Evolutionary conservation across 2,888 invertebrate species (phyloP), one percentile per base, ranked within the genome.

Genomic region (Ferrisia virgata): DNA sequence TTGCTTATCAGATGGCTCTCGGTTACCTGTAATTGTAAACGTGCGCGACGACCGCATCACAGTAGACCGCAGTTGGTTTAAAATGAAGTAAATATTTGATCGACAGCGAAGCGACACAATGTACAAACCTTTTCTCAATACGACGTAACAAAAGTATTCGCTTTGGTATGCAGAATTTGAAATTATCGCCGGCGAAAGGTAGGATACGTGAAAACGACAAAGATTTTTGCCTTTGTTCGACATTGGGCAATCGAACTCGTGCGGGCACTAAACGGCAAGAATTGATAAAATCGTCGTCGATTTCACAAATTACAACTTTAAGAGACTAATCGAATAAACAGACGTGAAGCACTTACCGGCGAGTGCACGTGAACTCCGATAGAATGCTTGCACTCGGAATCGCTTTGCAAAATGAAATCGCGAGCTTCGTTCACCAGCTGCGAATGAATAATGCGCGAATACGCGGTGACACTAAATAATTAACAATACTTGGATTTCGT

Each of bases 381-480:
- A 0, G 79, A 64, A 22, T 53, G 22, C 86, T 89, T 86, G 25
- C 82, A 86, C 86, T 85, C 69, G 58, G 58, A 69, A 13, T 85
- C 84, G 58, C 86, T 84, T 43, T 87, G 85, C 9, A 92, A 88
- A 88, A 98, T 90, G 88, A 93, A 94, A 86, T 96, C 94, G 87
- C 97, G 91, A 0, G 94, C 95, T 90, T 98, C 97, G 86, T 94
- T 93, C 0, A 98, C 90, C 5, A 91, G 85, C 91, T 91, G 85
- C 78, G 87, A 87, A 22, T 47, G 2, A 72, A 82, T 43, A n/a
- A 0, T 8, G 22, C 36, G 36, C 0, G 22, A 53, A 53, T 53
- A n/a, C n/a, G n/a, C n/a, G n/a, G n/a, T n/a, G n/a, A n/a, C n/a
- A n/a, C n/a, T n/a, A n/a, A n/a, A n/a, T n/a, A n/a, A 36, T 64